Base-by-base conservation (phyloP, 2,888 invertebrate genomes). In the Dryadula phaetusa region DNA sequence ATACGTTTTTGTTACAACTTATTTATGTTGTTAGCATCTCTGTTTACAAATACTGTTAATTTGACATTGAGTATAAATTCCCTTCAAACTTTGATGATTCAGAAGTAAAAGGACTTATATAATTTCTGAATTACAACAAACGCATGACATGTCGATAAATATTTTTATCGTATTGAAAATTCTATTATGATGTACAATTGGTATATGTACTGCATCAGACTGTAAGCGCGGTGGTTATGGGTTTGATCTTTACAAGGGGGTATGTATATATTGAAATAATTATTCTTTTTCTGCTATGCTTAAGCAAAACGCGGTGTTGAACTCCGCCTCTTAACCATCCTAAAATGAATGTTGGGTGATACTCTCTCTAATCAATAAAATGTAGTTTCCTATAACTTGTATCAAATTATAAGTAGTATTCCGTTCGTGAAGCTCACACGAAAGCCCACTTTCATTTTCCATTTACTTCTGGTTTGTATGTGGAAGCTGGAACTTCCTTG, bases 361-460 rank as follows among this genome's bases (percentile, higher is more conserved):
- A 7, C 2, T n/a, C n/a, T 28, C 49, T 49, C n/a, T n/a, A n/a
- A n/a, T n/a, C n/a, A 28, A 56, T 14, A 22, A 40, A 3, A n/a
- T n/a, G 22, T 40, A 37, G 7, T 56, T 56, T 37, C 8, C 37
- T 8, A 22, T n/a, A 37, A 37, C 37, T 20, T 37, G 3, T 20
- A 1, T 14, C 37, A 22, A 54, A 54, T 47, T 32, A 32, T 16
- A 20, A 22, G 3, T 4, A 1, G 22, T 37, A 56, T 22, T 47
- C 22, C 32, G 61, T 20, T 46, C 20, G 12, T n/a, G 8, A 44
- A 60, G 61, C 46, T 46, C 44, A 28, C 7, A 46, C 18, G 28
- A 47, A 61, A 46, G 37, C 54, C 40, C n/a, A 56, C 37, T 40
- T 40, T 56, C 54, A 14, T 56, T 56, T 56, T 40, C 37, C 54